These are phyloP conservation scores for Portevinia maculata DNA, from an alignment of 2,888 invertebrate genomes.

Conservation along the genomic window DNA sequence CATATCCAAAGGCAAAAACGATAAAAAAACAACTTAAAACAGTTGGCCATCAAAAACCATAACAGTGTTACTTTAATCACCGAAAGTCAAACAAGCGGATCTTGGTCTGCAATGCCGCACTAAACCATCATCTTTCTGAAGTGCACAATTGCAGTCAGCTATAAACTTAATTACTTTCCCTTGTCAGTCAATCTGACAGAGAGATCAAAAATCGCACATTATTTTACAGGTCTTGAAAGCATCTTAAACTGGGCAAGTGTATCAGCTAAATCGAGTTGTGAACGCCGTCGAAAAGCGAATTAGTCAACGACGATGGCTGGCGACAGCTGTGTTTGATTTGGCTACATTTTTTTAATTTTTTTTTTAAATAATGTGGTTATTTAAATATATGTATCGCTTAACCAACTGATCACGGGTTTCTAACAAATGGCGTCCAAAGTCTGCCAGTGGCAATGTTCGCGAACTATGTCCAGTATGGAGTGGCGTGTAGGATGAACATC, in stretches of 20 bases:
- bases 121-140: slow-evolving; percentile 58
- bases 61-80: slow-evolving; percentile 71
- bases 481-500: slow-evolving; percentile 54
- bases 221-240: slow-evolving; percentile 61
- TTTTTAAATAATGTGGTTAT: slow-evolving; percentile 37
- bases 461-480: slow-evolving; percentile 43
- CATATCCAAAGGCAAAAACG: slow-evolving; percentile 56
- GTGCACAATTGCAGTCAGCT: slow-evolving; percentile 62
- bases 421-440: slow-evolving; percentile 52
- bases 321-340: slow-evolving; percentile 60
- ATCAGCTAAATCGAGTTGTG: slow-evolving; percentile 56
- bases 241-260: slow-evolving; percentile 45
- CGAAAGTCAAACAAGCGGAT: slow-evolving; percentile 73
- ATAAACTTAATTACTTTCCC: slow-evolving; percentile 74
- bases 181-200: slow-evolving; percentile 68
- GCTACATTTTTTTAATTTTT: slow-evolving; percentile 40
- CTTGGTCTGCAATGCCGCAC: slow-evolving; percentile 58
- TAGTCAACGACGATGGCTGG: slow-evolving; percentile 69
- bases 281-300: slow-evolving; percentile 66
- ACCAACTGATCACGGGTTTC: slow-evolving; percentile 1
- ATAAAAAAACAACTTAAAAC: slow-evolving; percentile 57
- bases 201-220: slow-evolving; percentile 71
- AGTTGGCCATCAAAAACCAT: slow-evolving; percentile 47
- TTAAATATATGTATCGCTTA: neutral
- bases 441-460: slow-evolving; percentile 49